A percentile compares a stretch with the other conserved stretches of the same genome.
Evolutionary conservation across 2,888 invertebrate species (phyloP).

Genomic region (Drosophila suboccidentalis): DNA sequence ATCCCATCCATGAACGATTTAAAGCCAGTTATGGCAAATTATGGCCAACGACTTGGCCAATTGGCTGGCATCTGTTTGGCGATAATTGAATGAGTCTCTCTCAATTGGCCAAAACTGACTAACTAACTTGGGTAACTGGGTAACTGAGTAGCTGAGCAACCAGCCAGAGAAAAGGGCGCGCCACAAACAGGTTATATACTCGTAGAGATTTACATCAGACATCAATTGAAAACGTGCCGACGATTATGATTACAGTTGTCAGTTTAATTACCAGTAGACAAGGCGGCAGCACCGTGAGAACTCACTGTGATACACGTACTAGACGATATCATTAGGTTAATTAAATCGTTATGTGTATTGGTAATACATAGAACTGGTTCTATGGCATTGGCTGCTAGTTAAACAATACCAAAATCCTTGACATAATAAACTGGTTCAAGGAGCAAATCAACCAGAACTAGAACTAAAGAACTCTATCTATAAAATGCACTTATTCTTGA

Average conservation of each 20-base stretch:
- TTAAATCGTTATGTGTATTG: slow-evolving; percentile 45
- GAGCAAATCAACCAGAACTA: slow-evolving; percentile 24
- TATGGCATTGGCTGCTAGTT: slow-evolving; percentile 34
- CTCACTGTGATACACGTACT: slow-evolving; percentile 18
- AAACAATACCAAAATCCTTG: slow-evolving; percentile 49
- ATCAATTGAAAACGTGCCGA: slow-evolving; percentile 65
- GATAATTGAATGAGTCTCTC: slow-evolving; percentile 52
- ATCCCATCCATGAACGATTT: slow-evolving; percentile 27
- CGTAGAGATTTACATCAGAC: slow-evolving; percentile 45
- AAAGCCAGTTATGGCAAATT: slow-evolving; percentile 49
- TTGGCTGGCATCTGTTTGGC: slow-evolving; percentile 30
- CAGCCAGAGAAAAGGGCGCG: slow-evolving; percentile 58
- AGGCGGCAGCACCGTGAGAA: slow-evolving; percentile 55
- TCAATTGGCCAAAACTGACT: slow-evolving; percentile 41
- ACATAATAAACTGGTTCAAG: slow-evolving; percentile 42
- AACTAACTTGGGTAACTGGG: slow-evolving; percentile 19
- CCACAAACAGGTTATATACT: slow-evolving; percentile 44
- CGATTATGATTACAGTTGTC: slow-evolving; percentile 59
- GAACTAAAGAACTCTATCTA: neutral
- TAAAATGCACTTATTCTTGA: neutral
- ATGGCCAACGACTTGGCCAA: slow-evolving; percentile 32
- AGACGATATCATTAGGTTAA: slow-evolving; percentile 42
- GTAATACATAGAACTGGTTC: slow-evolving; percentile 41
- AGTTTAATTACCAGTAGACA: slow-evolving; percentile 57
- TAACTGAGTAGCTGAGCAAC: slow-evolving; percentile 4